Evolutionary conservation across 2,797 vertebrate genomes (phyloP).

Genomic region (Erithacus rubecula): DNA sequence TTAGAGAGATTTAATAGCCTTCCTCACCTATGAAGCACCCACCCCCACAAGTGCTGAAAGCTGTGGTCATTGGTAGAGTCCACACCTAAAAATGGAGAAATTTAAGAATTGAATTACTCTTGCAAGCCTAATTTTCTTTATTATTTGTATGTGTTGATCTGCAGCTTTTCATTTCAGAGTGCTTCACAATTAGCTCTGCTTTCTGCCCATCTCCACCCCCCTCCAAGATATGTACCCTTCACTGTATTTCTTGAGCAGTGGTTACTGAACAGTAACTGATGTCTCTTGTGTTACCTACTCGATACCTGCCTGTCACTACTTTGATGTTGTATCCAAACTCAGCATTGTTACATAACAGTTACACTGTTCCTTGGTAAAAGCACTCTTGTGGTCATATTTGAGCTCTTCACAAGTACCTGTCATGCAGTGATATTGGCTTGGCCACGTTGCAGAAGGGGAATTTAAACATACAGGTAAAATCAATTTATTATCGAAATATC

Average conservation of each 20-base stretch:
- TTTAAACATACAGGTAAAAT: neutral
- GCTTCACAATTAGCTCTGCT: neutral
- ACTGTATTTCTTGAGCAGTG: neutral
- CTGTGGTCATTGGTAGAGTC: neutral
- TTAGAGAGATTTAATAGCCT: neutral
- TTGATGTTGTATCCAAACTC: neutral
- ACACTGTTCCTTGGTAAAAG: neutral
- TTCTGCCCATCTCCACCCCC: neutral
- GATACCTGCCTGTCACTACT: neutral
- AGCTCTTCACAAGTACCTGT: neutral
- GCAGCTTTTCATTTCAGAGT: neutral
- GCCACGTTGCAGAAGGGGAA: neutral
- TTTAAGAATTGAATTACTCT: neutral
- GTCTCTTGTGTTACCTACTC: neutral
- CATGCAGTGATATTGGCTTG: neutral
- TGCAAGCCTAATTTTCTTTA: neutral
- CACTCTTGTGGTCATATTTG: rapidly evolving
- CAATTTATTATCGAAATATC: neutral
- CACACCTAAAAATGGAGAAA: neutral
- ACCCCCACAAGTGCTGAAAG: neutral
- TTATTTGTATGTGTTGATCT: neutral
- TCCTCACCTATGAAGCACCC: neutral
- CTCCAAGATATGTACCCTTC: neutral
- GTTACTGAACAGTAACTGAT: neutral
- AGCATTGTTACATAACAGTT: neutral